These are phyloP conservation scores for Falcunculus frontatus DNA, from an alignment of 2,113 vertebrate genomes.

Conservation along the genomic window DNA sequence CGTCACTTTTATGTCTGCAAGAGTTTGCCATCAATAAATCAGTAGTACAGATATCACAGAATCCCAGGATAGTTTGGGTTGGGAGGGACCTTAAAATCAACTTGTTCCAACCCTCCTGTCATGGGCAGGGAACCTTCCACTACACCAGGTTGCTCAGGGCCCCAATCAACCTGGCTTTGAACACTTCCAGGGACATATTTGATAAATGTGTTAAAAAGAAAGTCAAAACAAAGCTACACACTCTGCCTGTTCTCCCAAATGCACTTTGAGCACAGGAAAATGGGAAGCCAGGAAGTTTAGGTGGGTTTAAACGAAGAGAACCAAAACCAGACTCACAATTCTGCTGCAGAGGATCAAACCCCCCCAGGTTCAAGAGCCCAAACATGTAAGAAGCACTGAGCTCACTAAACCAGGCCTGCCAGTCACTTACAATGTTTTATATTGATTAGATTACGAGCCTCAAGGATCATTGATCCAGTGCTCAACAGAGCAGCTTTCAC, in stretches of 20 bases:
- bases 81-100: neutral
- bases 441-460: neutral
- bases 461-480: neutral
- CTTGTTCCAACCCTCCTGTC: rapidly evolving
- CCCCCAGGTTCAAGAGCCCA: neutral
- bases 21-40: neutral
- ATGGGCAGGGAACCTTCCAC: neutral
- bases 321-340: neutral
- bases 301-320: neutral
- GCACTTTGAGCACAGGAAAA: neutral
- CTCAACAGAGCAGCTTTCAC: neutral
- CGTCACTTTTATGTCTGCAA: neutral
- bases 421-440: neutral
- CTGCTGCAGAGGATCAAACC: neutral
- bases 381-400: neutral
- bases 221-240: neutral
- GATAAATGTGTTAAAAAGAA: neutral
- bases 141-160: neutral
- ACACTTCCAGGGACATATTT: neutral
- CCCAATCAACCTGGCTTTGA: neutral
- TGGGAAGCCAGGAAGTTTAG: neutral
- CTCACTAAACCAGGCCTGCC: neutral
- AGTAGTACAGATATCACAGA: neutral
- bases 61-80: neutral
- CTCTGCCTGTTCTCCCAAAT: neutral